Evolutionary conservation across 2,888 invertebrate species (phyloP), one percentile per base, ranked within the genome.

Genomic region (Schizotus pectinicornis): DNA sequence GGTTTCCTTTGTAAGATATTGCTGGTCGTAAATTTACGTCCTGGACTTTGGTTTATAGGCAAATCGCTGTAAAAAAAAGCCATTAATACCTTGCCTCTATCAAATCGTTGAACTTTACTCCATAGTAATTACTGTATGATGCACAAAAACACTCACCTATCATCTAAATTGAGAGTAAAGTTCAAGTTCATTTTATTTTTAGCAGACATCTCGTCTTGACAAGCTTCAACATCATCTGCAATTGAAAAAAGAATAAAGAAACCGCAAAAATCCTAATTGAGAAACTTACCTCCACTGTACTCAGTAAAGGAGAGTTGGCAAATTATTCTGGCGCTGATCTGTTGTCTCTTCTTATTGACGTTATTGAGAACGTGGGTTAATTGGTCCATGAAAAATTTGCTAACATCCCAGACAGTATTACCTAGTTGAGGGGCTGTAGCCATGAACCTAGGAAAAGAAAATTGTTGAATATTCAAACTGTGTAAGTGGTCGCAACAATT

Each of bases 401-500:
- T 83, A 65, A 88, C 70, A 68, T 85, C 83, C 72, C 83, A 81
- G 22, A 79, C 69, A 41, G 88, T 85, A 69, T 83, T 86, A 69
- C 87, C 86, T 79, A 91, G 82, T 73, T 86, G 85, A 0, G 92
- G 92, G 2, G 88, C 86, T 75, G 87, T 86, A 62, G 86, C 80
- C 73, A 90, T 82, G 65, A 91, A 85, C 76, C 91, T 92, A 80
- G 22, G 77, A 77, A n/a, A n/a, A n/a, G n/a, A n/a, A n/a, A n/a
- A n/a, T n/a, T n/a, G 59, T 59, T 42, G 13, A 49, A 56, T 41
- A 39, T 3, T 9, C 14, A 12, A 22, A 22, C 22, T 22, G 22
- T 22, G 5, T 22, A 22, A 5, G 5, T 22, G 22, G 3, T 7
- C 8, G 22, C 22, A 22, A 22, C 22, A 22, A 22, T 22, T 22